Percentiles rank a stretch among this genome's conserved stretches.
phyloP scores from a whole-genome alignment of 53 echinoderm and acorn worm species.

The Mesocentrotus franciscanus region DNA sequence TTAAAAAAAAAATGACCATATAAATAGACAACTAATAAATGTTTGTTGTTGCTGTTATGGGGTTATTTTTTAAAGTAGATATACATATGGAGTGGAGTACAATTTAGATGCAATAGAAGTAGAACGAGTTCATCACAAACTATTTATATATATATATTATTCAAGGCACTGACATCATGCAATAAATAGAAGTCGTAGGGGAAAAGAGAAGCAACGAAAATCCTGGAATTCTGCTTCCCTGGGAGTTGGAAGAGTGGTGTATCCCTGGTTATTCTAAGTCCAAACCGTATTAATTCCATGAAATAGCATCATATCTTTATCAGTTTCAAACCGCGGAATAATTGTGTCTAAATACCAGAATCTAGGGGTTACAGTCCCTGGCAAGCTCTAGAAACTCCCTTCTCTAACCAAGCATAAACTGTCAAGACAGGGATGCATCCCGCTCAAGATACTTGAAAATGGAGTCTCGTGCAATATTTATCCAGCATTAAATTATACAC shows the following conservation, averaged over 20 bases:
- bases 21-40: too few species aligned
- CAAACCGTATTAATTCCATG: background rate
- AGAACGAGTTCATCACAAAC: too few species aligned
- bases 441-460: background rate
- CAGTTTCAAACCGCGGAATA: background rate
- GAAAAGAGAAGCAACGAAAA: too few species aligned
- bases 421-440: background rate
- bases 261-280: background rate
- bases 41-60: too few species aligned
- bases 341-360: background rate
- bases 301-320: background rate
- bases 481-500: conserved; percentile 17
- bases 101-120: too few species aligned
- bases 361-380: background rate
- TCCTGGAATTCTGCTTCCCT: background rate
- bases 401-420: background rate
- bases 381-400: background rate
- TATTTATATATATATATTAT: too few species aligned
- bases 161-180: too few species aligned
- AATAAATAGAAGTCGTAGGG: too few species aligned
- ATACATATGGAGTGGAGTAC: too few species aligned
- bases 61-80: too few species aligned
- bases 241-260: background rate
- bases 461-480: background rate
- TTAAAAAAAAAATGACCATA: too few species aligned